Percentiles rank a stretch among this genome's conserved stretches.
These are phyloP conservation scores for Podilymbus podiceps DNA, from an alignment of 2,113 vertebrate species.

Conservation along the genomic window DNA sequence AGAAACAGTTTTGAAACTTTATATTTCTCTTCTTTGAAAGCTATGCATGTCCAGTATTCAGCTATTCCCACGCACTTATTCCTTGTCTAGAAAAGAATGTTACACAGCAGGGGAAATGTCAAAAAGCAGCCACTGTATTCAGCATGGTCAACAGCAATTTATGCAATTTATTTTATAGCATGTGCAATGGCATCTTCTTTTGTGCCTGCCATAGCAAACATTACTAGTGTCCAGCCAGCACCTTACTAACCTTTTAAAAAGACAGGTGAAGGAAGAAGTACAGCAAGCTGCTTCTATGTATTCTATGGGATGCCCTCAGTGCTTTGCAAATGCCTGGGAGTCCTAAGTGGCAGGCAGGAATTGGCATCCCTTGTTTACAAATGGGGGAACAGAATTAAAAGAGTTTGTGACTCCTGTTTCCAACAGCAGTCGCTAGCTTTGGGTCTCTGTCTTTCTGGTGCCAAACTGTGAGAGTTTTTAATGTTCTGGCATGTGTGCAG, in stretches of 20 bases:
- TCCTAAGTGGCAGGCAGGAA: neutral
- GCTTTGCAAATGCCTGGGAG: neutral
- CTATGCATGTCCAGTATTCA: neutral
- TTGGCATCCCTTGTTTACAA: neutral
- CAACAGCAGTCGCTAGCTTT: conserved; percentile 25
- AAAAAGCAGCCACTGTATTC: neutral
- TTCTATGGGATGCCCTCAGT: neutral
- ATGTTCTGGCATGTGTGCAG: conserved; percentile 38
- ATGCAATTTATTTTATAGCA: neutral
- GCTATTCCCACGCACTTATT: neutral
- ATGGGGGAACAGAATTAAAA: conserved; percentile 19
- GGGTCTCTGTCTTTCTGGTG: conserved; percentile 43
- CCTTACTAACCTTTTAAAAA: neutral
- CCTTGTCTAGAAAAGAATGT: neutral
- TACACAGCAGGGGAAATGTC: neutral
- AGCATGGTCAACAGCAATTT: neutral
- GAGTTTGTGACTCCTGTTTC: conserved; percentile 22
- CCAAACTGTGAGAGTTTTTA: conserved; percentile 41
- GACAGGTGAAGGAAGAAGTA: neutral
- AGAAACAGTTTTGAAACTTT: neutral
- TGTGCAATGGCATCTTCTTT: neutral
- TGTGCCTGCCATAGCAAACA: neutral
- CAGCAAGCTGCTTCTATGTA: neutral
- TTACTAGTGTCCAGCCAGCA: neutral
- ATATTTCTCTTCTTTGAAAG: neutral